Conservation (phyloP, 2,888 invertebrate species). For the Trissolcus brochymenae region DNA sequence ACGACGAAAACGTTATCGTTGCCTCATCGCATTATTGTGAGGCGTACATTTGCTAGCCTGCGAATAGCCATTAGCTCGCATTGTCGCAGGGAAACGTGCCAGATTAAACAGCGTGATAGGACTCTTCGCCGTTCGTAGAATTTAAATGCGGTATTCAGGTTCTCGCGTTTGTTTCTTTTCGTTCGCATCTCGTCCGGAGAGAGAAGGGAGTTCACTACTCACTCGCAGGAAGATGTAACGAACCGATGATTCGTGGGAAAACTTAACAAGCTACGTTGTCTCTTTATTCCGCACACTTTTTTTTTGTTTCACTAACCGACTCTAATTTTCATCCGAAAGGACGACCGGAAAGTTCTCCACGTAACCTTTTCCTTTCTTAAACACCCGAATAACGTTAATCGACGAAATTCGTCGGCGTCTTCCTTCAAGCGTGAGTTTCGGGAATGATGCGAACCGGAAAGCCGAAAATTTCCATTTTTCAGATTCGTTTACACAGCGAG, state of each 20-base stretch:
- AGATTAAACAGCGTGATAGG: constrained; percentile 57
- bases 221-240: constrained; percentile 59
- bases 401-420: too few relatives aligned
- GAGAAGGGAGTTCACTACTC: constrained; percentile 50
- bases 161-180: constrained; percentile 54
- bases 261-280: constrained; percentile 48
- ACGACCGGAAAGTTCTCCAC: constrained; percentile 10
- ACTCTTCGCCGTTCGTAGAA: constrained; percentile 56
- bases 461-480: too few relatives aligned
- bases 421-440: too few relatives aligned
- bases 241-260: constrained; percentile 60
- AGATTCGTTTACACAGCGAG: too few relatives aligned
- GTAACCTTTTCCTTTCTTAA: not conserved
- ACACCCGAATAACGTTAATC: too few relatives aligned
- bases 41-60: constrained; percentile 38
- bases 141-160: constrained; percentile 57
- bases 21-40: constrained; percentile 43
- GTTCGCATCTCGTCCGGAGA: constrained; percentile 31
- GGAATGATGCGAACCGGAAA: too few relatives aligned
- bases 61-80: constrained; percentile 48
- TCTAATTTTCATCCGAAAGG: constrained; percentile 15
- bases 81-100: constrained; percentile 57
- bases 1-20: constrained; percentile 19
- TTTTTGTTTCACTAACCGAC: constrained; percentile 3
- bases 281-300: constrained; percentile 32